Evolutionary conservation across 2,113 vertebrate genomes (phyloP).

Genomic region (Bothrops jararaca): DNA sequence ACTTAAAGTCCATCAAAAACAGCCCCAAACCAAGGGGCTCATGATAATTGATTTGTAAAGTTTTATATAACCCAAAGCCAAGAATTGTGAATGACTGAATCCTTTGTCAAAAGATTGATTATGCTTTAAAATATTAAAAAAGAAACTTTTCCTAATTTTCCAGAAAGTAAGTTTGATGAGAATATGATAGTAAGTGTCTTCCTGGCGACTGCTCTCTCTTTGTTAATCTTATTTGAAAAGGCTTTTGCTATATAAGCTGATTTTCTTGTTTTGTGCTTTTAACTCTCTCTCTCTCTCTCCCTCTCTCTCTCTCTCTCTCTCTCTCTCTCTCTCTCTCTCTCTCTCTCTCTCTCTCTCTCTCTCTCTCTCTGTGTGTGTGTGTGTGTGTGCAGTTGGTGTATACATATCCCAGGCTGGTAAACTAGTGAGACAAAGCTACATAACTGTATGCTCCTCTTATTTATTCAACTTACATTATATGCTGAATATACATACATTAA

Average conservation of each 20-base stretch:
- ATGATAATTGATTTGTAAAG: neutral
- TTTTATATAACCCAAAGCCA: neutral
- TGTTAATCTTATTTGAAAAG: neutral
- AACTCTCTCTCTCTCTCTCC: no score
- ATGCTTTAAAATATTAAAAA: neutral
- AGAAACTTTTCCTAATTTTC: neutral
- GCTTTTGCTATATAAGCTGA: neutral
- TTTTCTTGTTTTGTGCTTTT: neutral
- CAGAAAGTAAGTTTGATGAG: neutral
- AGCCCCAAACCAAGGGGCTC: neutral
- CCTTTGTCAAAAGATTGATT: neutral
- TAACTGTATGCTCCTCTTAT: neutral
- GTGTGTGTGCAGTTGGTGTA: neutral
- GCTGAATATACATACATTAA: neutral
- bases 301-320: no score
- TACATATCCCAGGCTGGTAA: neutral
- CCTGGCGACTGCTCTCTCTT: neutral
- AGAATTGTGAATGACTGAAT: neutral
- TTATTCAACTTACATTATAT: neutral
- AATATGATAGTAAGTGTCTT: neutral
- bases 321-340: no score
- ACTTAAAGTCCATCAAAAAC: neutral
- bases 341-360: no score
- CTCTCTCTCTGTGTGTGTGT: no score
- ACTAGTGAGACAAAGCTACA: neutral